Evolutionary conservation across 2,888 invertebrate genomes (phyloP), one percentile per base, ranked within the genome.

Genomic region (Baccha elongata): DNA sequence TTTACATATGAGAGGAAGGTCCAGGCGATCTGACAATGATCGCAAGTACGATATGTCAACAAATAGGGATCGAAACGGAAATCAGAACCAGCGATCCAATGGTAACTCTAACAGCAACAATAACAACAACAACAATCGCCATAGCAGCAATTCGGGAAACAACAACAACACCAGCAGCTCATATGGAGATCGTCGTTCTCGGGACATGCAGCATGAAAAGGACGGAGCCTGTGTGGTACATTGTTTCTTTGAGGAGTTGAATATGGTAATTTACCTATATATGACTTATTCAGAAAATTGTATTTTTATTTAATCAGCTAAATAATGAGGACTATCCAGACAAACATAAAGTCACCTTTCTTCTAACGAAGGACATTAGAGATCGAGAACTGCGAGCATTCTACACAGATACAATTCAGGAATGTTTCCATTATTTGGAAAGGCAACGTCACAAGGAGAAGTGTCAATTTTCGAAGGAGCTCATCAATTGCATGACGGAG

Each of bases 201-300:
- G 46, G 15, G 68, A 65, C 6, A 84, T 60, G 64, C 64, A 74
- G 17, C 64, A 64, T 7, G 67, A 84, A 19, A 79, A 85, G 11
- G 87, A 87, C 52, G 80, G 90, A 74, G 90, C 91, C 73, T 95
- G 95, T 86, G 91, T 93, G 1, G 88, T 94, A 19, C 94, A 95
- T 81, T 96, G 95, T 87, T 93, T 95, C 87, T 92, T 95, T 87
- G 93, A 93, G 74, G 93, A 94, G 88, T 88, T 95, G 83, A 93
- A 94, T 86, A 92, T 94, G 93, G 95, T 94, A 90, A 89, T 89
- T 86, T 21, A 13, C 1, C 1, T 37, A 8, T 15, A 26, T 15
- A 15, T 35, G 8, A 7, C 10, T 15, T 3, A n/a, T n/a, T n/a
- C n/a, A n/a, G n/a, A n/a, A n/a, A n/a, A n/a, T n/a, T n/a, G n/a